Conservation (phyloP, 2,113 vertebrate species). For the Morphnarchus princeps region DNA sequence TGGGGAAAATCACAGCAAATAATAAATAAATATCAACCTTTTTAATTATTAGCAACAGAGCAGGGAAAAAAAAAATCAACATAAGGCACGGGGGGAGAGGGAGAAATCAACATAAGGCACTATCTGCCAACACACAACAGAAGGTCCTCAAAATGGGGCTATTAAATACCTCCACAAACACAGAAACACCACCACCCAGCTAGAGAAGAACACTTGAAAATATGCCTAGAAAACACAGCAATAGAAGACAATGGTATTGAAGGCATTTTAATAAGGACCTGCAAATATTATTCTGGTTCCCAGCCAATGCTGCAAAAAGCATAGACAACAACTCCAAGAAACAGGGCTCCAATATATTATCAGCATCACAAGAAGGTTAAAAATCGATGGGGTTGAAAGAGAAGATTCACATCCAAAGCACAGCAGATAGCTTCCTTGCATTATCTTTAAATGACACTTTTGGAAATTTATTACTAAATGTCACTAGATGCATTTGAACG, state of each 20-base stretch:
- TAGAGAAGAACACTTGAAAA: neutral
- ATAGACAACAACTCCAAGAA: neutral
- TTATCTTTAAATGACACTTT: neutral
- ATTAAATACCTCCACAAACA: neutral
- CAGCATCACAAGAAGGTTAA: neutral
- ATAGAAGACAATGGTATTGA: neutral
- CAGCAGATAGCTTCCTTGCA: neutral
- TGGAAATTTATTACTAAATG: neutral
- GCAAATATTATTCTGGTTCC: neutral
- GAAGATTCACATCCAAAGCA: neutral
- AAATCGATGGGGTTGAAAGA: neutral
- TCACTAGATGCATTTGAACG: neutral
- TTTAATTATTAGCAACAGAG: neutral
- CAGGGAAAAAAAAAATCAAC: neutral
- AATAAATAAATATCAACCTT: neutral
- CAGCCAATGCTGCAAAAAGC: neutral
- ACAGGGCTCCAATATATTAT: neutral
- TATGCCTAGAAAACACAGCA: neutral
- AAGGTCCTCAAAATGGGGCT: neutral
- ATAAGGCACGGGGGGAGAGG: too few species aligned
- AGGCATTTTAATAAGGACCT: neutral
- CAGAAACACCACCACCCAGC: neutral
- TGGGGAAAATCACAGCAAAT: neutral
- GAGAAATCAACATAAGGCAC: too few species aligned
- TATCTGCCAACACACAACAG: neutral